phyloP scores from a whole-genome alignment of 2,113 vertebrate genomes.

The Vulpes vulpes region DNA sequence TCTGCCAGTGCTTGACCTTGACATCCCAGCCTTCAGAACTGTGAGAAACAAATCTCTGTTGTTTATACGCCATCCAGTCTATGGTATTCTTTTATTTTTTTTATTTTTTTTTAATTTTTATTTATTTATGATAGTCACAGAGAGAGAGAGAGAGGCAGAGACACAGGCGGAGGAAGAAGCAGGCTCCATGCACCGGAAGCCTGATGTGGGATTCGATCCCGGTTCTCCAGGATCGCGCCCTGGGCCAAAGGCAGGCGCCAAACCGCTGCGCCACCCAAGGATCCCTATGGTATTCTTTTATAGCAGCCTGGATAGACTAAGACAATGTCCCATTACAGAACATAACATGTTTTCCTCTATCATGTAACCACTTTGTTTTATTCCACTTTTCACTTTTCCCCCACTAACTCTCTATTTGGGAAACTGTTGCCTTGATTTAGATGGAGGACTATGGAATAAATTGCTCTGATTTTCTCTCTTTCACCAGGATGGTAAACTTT shows the following conservation, averaged over 20 bases:
- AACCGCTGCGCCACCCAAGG: no score
- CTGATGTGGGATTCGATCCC: no score
- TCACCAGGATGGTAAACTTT: neutral
- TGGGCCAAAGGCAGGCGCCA: no score
- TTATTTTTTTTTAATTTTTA: no score
- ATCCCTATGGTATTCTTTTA: neutral
- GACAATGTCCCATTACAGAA: neutral
- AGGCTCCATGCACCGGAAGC: no score
- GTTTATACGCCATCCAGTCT: neutral
- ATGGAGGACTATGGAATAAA: neutral
- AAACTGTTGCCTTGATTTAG: neutral
- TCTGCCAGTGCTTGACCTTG: neutral
- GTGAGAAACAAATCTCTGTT: neutral
- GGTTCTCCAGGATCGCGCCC: no score
- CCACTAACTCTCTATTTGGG: neutral
- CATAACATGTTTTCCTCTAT: neutral
- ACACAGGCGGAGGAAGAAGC: no score
- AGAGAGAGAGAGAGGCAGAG: no score
- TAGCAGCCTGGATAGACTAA: neutral
- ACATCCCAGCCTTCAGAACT: neutral
- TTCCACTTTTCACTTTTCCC: constrained; percentile 26
- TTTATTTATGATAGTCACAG: no score
- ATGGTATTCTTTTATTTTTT: neutral
- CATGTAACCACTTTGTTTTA: neutral
- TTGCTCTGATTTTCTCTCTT: constrained; percentile 22